Conservation (phyloP, 2,888 invertebrate genomes). For the Pachydiplax longipennis region DNA sequence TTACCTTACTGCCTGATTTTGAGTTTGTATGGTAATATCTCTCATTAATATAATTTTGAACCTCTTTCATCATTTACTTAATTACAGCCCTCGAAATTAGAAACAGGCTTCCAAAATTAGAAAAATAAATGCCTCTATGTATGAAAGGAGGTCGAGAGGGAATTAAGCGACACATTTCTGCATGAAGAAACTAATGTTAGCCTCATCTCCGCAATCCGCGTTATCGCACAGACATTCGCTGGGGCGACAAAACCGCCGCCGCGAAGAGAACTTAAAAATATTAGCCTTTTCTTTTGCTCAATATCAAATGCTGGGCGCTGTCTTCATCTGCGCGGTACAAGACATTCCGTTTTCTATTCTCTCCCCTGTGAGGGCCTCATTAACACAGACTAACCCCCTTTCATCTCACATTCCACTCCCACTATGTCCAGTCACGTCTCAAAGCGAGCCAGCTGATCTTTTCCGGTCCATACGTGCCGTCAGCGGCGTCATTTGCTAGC, state of each 20-base stretch:
- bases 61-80: too few relatives aligned
- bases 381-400: slow-evolving; percentile 13
- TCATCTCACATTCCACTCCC: background rate
- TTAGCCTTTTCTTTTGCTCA: background rate
- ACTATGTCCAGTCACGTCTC: background rate
- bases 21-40: too few relatives aligned
- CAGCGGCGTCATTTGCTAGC: too few relatives aligned
- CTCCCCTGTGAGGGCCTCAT: slow-evolving; percentile 1
- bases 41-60: too few relatives aligned
- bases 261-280: background rate
- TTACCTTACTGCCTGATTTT: too few relatives aligned
- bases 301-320: background rate
- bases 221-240: background rate
- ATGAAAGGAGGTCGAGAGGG: too few relatives aligned
- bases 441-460: background rate
- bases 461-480: too few relatives aligned
- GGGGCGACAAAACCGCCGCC: background rate
- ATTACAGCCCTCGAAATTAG: too few relatives aligned
- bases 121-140: too few relatives aligned
- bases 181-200: background rate
- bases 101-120: too few relatives aligned
- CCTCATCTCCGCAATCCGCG: background rate
- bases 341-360: background rate
- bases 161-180: background rate
- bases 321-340: background rate